These are phyloP conservation scores for Myioborus melanocephalus DNA, from an alignment of 2,797 vertebrate genomes.

Conservation along the genomic window DNA sequence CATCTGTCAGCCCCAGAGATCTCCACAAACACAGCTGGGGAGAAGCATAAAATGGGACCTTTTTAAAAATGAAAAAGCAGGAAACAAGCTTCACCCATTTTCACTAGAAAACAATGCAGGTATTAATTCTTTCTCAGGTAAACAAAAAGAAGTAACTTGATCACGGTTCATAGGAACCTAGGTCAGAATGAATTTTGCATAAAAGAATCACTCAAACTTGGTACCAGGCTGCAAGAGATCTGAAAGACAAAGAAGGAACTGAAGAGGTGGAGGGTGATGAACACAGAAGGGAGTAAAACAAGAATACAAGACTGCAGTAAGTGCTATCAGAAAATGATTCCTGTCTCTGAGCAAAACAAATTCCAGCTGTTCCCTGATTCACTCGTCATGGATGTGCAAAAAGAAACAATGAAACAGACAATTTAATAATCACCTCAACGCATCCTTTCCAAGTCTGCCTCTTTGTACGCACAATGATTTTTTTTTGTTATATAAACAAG, in stretches of 20 bases:
- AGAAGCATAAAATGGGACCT: not conserved
- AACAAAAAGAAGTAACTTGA: not conserved
- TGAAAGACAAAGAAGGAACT: not conserved
- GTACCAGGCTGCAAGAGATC: not conserved
- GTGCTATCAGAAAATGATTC: not conserved
- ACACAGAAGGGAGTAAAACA: not conserved
- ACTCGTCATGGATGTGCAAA: not conserved
- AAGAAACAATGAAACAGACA: not conserved
- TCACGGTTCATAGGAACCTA: not conserved
- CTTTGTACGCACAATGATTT: not conserved
- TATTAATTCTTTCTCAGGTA: not conserved
- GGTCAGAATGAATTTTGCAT: not conserved
- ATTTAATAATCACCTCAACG: not conserved
- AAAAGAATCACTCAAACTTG: not conserved
- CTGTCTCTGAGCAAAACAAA: not conserved
- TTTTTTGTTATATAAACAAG: too few species aligned
- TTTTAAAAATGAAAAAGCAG: not conserved
- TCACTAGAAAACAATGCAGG: not conserved
- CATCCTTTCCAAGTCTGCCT: not conserved
- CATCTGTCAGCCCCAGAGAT: not conserved
- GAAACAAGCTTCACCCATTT: not conserved
- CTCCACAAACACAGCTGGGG: not conserved
- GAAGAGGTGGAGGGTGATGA: not conserved
- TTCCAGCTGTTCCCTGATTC: not conserved
- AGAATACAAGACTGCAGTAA: not conserved